Percentiles rank a stretch among this genome's conserved stretches.
Evolutionary conservation across 2,113 vertebrate genomes (phyloP).

Genomic region (Empidonax traillii): DNA sequence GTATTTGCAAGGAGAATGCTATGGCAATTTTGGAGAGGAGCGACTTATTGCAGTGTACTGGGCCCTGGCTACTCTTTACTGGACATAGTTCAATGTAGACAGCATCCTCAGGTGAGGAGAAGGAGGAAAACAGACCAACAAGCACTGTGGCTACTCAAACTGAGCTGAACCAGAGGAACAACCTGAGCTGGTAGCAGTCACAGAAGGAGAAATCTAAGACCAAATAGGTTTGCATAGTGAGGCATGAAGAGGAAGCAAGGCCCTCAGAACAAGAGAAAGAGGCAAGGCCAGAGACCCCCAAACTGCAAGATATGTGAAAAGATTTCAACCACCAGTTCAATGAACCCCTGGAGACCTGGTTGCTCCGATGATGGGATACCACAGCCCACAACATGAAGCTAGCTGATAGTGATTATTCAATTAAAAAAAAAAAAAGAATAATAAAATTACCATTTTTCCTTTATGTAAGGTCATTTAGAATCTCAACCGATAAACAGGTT

Average conservation of each 20-base stretch:
- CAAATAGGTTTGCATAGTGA: neutral
- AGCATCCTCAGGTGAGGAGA: neutral
- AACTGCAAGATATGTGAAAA: neutral
- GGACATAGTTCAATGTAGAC: neutral
- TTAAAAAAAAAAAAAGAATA: neutral
- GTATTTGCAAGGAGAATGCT: neutral
- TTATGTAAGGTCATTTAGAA: neutral
- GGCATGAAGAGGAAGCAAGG: neutral
- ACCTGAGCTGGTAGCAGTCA: neutral
- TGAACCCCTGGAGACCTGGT: too few species aligned
- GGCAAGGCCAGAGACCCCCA: neutral
- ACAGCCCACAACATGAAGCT: neutral
- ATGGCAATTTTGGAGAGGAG: neutral
- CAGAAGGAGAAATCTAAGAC: neutral
- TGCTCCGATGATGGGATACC: rapidly evolving
- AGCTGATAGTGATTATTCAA: neutral
- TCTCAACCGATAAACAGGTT: neutral
- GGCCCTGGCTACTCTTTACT: neutral
- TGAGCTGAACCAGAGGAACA: neutral
- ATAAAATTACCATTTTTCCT: neutral
- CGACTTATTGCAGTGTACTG: neutral
- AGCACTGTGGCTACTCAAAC: neutral
- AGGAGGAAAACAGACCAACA: neutral
- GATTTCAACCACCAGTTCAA: neutral
- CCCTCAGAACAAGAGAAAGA: neutral